Conservation (phyloP, 92 coral and sea anemone species). For the Palythoa grandiflora region DNA sequence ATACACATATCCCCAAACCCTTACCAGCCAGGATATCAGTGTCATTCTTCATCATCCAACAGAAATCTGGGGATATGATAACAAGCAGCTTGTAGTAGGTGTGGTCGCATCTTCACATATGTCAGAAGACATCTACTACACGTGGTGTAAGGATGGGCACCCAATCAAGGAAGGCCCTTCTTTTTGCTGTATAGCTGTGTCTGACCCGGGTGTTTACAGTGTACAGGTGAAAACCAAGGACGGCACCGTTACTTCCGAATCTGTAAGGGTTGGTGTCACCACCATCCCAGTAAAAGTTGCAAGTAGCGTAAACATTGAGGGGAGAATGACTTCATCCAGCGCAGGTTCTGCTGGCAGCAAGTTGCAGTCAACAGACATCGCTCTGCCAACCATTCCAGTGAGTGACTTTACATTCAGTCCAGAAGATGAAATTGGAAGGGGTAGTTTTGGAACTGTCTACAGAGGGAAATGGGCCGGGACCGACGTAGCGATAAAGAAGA, state of each 20-base stretch:
- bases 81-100: constrained; percentile 13
- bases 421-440: constrained; percentile 44
- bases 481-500: constrained; percentile 44
- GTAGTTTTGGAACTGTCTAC: constrained; percentile 39
- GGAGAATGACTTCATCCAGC: neutral
- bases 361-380: neutral
- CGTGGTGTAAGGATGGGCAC: constrained; percentile 38
- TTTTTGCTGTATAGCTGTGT: constrained; percentile 19
- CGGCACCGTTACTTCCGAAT: constrained; percentile 9
- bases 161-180: constrained; percentile 32
- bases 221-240: constrained; percentile 25
- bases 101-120: constrained; percentile 42
- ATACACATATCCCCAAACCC: constrained; percentile 7
- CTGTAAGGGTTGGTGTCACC: neutral
- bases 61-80: constrained; percentile 51
- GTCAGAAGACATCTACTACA: constrained; percentile 28
- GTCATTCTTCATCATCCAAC: constrained; percentile 46
- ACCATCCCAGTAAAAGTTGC: constrained; percentile 2
- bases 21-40: neutral
- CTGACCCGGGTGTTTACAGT: constrained; percentile 20
- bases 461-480: constrained; percentile 46
- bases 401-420: constrained; percentile 36
- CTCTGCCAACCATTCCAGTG: constrained; percentile 16
- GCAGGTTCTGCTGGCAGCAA: neutral
- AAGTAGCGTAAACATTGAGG: neutral